phyloP scores from a whole-genome alignment of 2,113 vertebrate species.

The Vanacampus margaritifer region DNA sequence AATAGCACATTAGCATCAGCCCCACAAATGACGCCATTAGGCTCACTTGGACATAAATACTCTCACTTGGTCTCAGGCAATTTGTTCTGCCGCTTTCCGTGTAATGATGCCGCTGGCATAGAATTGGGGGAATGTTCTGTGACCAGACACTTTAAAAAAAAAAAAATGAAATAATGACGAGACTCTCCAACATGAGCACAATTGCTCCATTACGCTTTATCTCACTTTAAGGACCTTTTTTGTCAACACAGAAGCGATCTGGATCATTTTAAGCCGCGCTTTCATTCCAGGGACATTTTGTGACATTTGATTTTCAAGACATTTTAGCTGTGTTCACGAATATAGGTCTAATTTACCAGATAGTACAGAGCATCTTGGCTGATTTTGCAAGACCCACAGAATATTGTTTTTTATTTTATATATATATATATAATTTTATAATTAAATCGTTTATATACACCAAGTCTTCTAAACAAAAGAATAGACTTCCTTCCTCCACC shows the following conservation, averaged over 20 bases:
- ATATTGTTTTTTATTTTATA: too few species aligned
- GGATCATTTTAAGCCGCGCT: not conserved
- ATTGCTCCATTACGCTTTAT: constrained; percentile 42
- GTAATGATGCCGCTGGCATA: constrained; percentile 55
- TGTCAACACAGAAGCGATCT: constrained; percentile 31
- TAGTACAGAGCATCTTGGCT: not conserved
- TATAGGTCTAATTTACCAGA: not conserved
- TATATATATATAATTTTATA: too few species aligned
- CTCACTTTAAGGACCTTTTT: constrained; percentile 60
- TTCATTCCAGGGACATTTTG: not conserved
- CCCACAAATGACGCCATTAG: constrained; percentile 78
- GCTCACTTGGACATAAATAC: constrained; percentile 73
- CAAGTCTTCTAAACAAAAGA: too few species aligned
- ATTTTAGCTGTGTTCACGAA: not conserved
- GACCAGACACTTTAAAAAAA: constrained; percentile 31
- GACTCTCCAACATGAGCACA: constrained; percentile 19
- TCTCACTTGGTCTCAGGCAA: constrained; percentile 67
- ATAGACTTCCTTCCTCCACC: too few species aligned
- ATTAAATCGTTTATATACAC: too few species aligned
- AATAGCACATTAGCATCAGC: constrained; percentile 74
- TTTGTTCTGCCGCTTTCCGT: constrained; percentile 64
- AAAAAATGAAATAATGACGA: constrained; percentile 31
- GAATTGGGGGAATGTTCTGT: constrained; percentile 29
- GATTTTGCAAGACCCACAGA: too few species aligned
- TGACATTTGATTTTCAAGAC: not conserved